Base-by-base conservation (phyloP, 2,888 invertebrate species). In the Cordilura impudica region DNA sequence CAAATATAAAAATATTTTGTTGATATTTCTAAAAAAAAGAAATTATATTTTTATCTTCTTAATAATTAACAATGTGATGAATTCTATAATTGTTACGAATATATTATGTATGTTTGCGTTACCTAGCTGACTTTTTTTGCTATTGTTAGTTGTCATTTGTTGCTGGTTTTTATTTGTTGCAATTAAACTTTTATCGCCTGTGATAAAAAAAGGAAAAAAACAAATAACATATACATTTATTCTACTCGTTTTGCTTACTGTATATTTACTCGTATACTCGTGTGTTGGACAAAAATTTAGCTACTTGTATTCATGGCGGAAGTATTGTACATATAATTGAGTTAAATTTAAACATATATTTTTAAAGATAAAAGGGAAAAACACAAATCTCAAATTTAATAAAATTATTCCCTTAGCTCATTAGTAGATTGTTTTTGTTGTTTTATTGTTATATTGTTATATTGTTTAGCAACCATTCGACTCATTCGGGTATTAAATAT, bases 171-270 rank as follows among this genome's bases (percentile, higher is more conserved):
- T 23, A 63, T 63, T 19, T 12, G 18, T 43, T 61, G 29, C 51
- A 54, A 65, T 63, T 29, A 66, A 65, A 56, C 58, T 39, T 66
- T 58, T 43, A 66, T 58, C 49, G 66, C 56, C 73, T 73, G 65
- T 29, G 19, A 35, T 54, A 31, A n/a, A n/a, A n/a, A 26, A 3
- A 26, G 3, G 26, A 26, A 26, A 3, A 26, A 4, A 26, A 39
- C 35, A 39, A 4, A 39, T 39, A n/a, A n/a, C 2, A 39, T 12
- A 35, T 35, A 1, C 6, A 35, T 35, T n/a, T n/a, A 39, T 39
- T 12, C 35, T n/a, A 39, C n/a, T 39, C n/a, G n/a, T n/a, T n/a
- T n/a, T 39, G 4, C n/a, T 39, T n/a, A 39, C n/a, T n/a, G n/a
- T 39, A 39, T 1, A 10, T 10, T 31, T 29, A 31, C 29, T 31